Percentiles rank a stretch among this genome's conserved stretches.
Evolutionary conservation across 2,888 invertebrate genomes (phyloP).

Genomic region (Brassicogethes aeneus): DNA sequence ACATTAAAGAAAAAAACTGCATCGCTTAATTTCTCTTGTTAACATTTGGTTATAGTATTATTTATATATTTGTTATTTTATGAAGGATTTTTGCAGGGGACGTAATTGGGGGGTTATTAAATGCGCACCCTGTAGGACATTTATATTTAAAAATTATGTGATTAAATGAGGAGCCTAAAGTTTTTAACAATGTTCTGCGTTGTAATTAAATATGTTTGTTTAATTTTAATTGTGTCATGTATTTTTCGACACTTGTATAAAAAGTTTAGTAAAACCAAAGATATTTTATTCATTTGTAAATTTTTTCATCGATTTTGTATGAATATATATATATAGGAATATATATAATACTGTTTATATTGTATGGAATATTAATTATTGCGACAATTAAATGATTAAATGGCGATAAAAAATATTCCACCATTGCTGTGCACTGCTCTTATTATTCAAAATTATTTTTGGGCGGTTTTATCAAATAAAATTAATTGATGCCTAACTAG

Average conservation of each 20-base stretch:
- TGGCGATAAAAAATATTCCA: background rate
- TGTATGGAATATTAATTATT: no score
- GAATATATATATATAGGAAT: background rate
- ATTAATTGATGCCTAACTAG: constrained; percentile 14
- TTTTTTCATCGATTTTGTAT: background rate
- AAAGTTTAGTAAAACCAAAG: constrained; percentile 26
- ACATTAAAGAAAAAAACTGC: no score
- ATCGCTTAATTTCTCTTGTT: background rate
- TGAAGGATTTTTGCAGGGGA: background rate
- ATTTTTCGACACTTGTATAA: no score
- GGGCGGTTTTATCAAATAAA: background rate
- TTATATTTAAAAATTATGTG: no score
- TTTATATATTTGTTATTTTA: background rate
- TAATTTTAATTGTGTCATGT: constrained; percentile 1
- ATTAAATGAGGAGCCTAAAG: no score
- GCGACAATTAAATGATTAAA: background rate
- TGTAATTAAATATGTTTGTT: no score
- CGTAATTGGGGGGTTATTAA: no score
- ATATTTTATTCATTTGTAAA: constrained; percentile 18
- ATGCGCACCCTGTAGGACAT: no score
- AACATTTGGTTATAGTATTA: background rate
- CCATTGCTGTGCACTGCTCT: no score
- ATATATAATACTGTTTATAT: no score
- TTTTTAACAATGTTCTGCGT: no score
- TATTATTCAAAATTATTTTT: no score